Evolutionary conservation across 1,140 invertebrate species (phyloP).

Genomic region (Dendroctonus valens): DNA sequence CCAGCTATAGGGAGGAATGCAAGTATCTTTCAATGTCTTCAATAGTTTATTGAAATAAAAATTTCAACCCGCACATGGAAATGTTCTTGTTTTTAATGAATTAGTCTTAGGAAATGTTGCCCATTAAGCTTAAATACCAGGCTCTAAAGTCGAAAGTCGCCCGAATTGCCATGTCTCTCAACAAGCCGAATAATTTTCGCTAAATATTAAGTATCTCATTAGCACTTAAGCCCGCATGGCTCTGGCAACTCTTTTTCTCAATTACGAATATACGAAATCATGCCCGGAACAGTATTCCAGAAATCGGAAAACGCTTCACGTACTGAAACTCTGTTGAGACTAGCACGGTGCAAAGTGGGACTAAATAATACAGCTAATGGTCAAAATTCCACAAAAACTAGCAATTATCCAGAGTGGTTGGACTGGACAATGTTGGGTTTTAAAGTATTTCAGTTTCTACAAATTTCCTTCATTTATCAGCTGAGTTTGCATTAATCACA

Average conservation of each 20-base stretch:
- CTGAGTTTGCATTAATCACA: too few relatives aligned
- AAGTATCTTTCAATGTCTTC: too few relatives aligned
- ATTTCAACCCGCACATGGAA: neutral
- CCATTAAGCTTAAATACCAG: neutral
- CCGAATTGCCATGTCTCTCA: slow-evolving; percentile 4
- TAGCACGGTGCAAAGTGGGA: slow-evolving; percentile 10
- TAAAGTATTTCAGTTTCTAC: too few relatives aligned
- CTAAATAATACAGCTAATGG: slow-evolving; percentile 9
- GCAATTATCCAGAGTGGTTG: neutral
- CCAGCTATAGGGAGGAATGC: too few relatives aligned
- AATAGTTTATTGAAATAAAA: neutral
- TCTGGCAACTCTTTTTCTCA: slow-evolving; percentile 27
- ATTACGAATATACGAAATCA: slow-evolving; percentile 30
- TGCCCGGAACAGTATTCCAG: slow-evolving; percentile 28
- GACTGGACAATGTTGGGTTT: too few relatives aligned
- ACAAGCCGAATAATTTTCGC: slow-evolving; percentile 15
- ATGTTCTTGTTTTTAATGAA: neutral
- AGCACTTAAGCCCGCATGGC: slow-evolving; percentile 25
- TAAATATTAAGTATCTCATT: slow-evolving; percentile 29
- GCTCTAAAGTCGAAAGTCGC: neutral
- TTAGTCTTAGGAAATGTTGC: neutral
- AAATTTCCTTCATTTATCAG: too few relatives aligned
- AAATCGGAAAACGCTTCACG: slow-evolving; percentile 32
- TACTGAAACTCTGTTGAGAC: slow-evolving; percentile 25
- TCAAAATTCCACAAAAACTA: slow-evolving; percentile 3